Evolutionary conservation across 2,113 vertebrate species (phyloP).

Genomic region (Sphaerodactylus townsendi): DNA sequence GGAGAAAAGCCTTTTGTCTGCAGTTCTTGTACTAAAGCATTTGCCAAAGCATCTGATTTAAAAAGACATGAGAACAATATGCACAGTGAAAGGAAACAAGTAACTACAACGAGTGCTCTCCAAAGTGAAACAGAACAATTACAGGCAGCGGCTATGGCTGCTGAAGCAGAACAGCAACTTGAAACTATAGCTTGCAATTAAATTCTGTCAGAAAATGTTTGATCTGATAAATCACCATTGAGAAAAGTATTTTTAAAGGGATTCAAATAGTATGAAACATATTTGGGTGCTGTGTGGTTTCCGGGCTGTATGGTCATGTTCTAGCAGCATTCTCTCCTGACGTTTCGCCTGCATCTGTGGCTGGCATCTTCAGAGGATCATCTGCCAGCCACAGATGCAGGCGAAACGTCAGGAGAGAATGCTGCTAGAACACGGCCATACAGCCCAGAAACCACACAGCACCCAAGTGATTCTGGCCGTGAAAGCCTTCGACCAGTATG

Average conservation of each 20-base stretch:
- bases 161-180: constrained; percentile 85
- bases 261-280: constrained; percentile 55
- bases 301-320: too few relatives aligned
- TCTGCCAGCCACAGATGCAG: too few relatives aligned
- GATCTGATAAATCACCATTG: constrained; percentile 38
- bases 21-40: constrained; percentile 96
- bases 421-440: too few relatives aligned
- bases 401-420: too few relatives aligned
- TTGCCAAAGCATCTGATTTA: constrained; percentile 97
- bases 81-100: constrained; percentile 97
- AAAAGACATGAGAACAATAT: constrained; percentile 99
- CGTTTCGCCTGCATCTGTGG: too few relatives aligned
- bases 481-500: constrained; percentile 53
- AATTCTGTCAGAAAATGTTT: constrained; percentile 22
- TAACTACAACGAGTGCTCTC: constrained; percentile 84
- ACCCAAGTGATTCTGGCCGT: too few relatives aligned
- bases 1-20: constrained; percentile 98
- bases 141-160: constrained; percentile 88
- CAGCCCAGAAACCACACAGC: too few relatives aligned
- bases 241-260: constrained; percentile 44
- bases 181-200: constrained; percentile 86
- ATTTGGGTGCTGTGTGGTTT: too few relatives aligned
- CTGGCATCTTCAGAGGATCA: too few relatives aligned
- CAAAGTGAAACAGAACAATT: constrained; percentile 89
- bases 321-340: too few relatives aligned